Conservation (phyloP, 1,140 invertebrate species). For the Trachymyrmex cornetzi region DNA sequence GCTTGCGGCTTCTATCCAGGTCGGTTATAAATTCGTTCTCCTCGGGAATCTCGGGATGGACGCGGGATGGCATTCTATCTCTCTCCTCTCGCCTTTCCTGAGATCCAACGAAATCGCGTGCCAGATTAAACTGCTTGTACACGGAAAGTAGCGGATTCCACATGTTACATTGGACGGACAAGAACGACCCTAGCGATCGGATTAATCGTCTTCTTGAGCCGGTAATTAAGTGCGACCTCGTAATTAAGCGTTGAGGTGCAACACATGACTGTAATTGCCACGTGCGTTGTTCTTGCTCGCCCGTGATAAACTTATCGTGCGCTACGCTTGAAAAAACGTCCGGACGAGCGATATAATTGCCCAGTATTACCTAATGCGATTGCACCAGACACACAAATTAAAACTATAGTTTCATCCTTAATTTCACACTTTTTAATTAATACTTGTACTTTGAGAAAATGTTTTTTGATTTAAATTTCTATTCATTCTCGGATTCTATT, state of each 20-base stretch:
- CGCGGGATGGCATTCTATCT: background rate
- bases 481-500: background rate
- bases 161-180: background rate
- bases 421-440: background rate
- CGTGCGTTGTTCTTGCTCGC: background rate
- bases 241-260: constrained; percentile 35
- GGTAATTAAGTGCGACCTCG: constrained; percentile 29
- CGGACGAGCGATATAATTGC: background rate
- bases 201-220: constrained; percentile 36
- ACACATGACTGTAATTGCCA: constrained; percentile 40
- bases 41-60: background rate
- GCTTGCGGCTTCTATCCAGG: constrained; percentile 36
- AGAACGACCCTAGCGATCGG: background rate
- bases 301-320: constrained; percentile 2
- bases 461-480: background rate
- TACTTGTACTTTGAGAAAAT: background rate
- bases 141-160: background rate
- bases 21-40: constrained; percentile 52
- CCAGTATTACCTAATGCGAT: background rate
- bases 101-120: constrained; percentile 47
- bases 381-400: background rate
- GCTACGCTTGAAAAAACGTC: background rate
- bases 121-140: background rate
- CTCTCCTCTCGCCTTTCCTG: background rate
- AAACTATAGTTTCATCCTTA: background rate